Evolutionary conservation across 35 echinoderm and acorn worm species (phyloP), one percentile per base, ranked within the genome.

Genomic region (Holothuria glaberrima): DNA sequence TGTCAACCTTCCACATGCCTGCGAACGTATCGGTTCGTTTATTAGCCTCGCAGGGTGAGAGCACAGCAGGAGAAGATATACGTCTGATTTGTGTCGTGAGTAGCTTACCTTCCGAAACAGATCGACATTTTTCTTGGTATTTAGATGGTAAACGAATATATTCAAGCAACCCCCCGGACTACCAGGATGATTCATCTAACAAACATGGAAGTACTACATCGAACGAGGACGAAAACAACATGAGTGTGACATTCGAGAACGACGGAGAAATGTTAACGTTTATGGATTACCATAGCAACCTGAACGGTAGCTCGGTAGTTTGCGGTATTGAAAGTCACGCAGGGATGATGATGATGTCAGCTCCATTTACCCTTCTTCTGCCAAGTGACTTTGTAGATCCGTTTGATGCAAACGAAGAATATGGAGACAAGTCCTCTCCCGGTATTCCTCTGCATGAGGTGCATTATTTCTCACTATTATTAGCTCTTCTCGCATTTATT

Each of bases 181-280:
- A 70, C 7, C 44, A 22, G 33, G 65, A 67, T 70, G 85, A 87
- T 20, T 87, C 85, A 87, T 13, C 36, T 16, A 54, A 54, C 0
- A 54, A 54, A 14, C 50, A 54, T 54, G 50, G 50, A 54, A 54
- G 50, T 54, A 14, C 50, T 54, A 5, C 85, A 4, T n/a, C 66
- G 21, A 33, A 33, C 30, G 30, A 36, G 30, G 85, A 27, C 66
- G 65, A 46, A 69, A 71, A 87, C 85, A 87, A 50, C 85, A 44
- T 50, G 25, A 65, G 27, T 30, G 48, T 19, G 38, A 87, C 66
- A 71, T 46, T 70, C 27, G 61, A 87, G 44, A 71, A 87, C 14
- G 66, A 36, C 33, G 65, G 85, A 27, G 44, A 87, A 45, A 44
- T 87, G 34, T 48, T 87, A 71, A 84, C 80, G 30, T 87, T 87